phyloP scores from a whole-genome alignment of 2,888 invertebrate species.

The Agrochola macilenta region DNA sequence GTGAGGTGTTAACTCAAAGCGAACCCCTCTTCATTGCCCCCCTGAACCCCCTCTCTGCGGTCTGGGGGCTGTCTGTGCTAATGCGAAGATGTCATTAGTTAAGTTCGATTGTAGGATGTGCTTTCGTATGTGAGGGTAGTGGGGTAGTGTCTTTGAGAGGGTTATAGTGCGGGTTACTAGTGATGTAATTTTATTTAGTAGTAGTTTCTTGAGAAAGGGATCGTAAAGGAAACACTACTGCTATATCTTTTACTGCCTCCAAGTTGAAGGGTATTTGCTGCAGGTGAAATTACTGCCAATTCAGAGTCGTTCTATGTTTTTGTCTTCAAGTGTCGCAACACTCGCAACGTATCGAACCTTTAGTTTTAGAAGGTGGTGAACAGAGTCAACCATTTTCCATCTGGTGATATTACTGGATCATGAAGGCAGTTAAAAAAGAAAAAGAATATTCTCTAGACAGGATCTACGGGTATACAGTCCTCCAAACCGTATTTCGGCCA shows the following conservation, averaged over 20 bases:
- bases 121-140: conserved; percentile 16
- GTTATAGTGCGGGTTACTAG: conserved; percentile 25
- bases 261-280: neutral
- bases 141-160: conserved; percentile 15
- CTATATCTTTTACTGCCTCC: neutral
- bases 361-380: neutral
- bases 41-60: conserved; percentile 30
- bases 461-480: no score
- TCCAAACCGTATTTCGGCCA: no score
- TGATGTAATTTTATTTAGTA: conserved; percentile 22
- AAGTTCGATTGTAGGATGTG: conserved; percentile 53
- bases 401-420: neutral
- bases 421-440: neutral
- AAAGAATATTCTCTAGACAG: neutral
- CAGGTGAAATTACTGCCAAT: neutral
- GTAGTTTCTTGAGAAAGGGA: neutral
- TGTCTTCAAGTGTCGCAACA: neutral
- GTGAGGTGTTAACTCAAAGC: conserved; percentile 60
- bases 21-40: neutral
- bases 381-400: neutral
- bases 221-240: neutral
- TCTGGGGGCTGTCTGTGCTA: conserved; percentile 53
- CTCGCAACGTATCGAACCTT: neutral
- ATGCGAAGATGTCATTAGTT: conserved; percentile 56
- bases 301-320: neutral